These are phyloP conservation scores for Myotis planiceps DNA, from an alignment of 2,797 vertebrate genomes.

Conservation along the genomic window DNA sequence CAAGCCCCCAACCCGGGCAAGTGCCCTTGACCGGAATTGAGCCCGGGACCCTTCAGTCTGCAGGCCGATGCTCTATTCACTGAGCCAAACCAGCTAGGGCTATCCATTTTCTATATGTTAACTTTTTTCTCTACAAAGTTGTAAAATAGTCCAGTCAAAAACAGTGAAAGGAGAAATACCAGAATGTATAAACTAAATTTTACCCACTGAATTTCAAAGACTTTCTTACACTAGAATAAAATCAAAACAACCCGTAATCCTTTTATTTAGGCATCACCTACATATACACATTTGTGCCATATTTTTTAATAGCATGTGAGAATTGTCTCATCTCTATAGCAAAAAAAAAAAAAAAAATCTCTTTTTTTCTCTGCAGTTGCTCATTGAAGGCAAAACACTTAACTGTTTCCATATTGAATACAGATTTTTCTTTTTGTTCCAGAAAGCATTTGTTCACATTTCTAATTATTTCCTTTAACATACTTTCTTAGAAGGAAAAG, in stretches of 20 bases:
- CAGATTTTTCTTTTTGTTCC: neutral
- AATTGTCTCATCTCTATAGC: neutral
- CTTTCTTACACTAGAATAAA: neutral
- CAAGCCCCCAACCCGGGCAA: too few relatives aligned
- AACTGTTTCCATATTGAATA: conserved; percentile 29
- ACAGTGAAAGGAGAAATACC: neutral
- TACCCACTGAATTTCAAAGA: conserved; percentile 3
- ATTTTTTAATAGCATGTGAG: conserved; percentile 7
- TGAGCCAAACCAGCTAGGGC: too few relatives aligned
- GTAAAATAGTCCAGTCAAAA: neutral
- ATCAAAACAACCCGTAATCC: neutral
- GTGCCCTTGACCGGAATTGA: too few relatives aligned
- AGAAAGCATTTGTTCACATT: conserved; percentile 36
- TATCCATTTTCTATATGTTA: conserved; percentile 5
- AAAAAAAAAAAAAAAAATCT: neutral
- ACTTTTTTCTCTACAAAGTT: neutral
- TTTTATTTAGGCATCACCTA: neutral
- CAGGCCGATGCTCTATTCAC: too few relatives aligned
- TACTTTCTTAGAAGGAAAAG: conserved; percentile 34
- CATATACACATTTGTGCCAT: neutral
- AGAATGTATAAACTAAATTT: neutral
- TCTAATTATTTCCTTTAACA: conserved; percentile 48
- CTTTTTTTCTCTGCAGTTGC: neutral
- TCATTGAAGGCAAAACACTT: neutral
- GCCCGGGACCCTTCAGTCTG: too few relatives aligned